Conservation (phyloP, 2,113 vertebrate species). For the Clarias magur region DNA sequence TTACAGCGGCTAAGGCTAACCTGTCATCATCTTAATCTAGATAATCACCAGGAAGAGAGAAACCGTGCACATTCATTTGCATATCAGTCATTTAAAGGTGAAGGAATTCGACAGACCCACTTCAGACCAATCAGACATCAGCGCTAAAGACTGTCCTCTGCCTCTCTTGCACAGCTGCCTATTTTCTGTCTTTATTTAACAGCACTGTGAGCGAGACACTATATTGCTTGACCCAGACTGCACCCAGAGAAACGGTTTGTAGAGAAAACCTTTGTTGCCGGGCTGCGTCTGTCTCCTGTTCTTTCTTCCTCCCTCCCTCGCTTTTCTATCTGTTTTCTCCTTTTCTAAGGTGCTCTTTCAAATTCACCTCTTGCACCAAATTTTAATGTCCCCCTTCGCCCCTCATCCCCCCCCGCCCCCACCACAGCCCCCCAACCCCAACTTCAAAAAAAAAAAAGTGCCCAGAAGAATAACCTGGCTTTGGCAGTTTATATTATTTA, state of each 20-base stretch:
- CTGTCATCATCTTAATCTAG: not conserved
- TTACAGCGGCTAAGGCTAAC: not conserved
- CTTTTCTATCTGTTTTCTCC: not conserved
- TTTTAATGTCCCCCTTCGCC: conserved; percentile 28
- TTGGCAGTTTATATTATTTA: conserved; percentile 33
- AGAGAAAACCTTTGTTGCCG: conserved; percentile 35
- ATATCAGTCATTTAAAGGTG: not conserved
- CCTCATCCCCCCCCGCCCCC: not conserved
- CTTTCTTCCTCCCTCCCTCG: conserved; percentile 18
- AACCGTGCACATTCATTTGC: not conserved
- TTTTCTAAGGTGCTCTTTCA: not conserved
- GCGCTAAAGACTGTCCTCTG: not conserved
- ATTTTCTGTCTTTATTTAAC: conserved; percentile 36
- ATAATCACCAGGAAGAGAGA: not conserved
- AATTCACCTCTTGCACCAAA: conserved; percentile 25
- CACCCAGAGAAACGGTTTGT: conserved; percentile 14
- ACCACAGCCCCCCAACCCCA: too few relatives aligned
- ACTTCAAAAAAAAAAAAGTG: not conserved
- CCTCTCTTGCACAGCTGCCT: not conserved
- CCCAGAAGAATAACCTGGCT: conserved; percentile 33
- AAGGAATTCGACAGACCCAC: not conserved
- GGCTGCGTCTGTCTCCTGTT: conserved; percentile 27
- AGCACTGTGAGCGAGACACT: conserved; percentile 10
- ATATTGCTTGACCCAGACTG: conserved; percentile 47
- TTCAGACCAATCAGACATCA: not conserved